Percentiles rank a stretch among this genome's conserved stretches.
Evolutionary conservation across 2,113 vertebrate species (phyloP).

Genomic region (Otocyon megalotis): DNA sequence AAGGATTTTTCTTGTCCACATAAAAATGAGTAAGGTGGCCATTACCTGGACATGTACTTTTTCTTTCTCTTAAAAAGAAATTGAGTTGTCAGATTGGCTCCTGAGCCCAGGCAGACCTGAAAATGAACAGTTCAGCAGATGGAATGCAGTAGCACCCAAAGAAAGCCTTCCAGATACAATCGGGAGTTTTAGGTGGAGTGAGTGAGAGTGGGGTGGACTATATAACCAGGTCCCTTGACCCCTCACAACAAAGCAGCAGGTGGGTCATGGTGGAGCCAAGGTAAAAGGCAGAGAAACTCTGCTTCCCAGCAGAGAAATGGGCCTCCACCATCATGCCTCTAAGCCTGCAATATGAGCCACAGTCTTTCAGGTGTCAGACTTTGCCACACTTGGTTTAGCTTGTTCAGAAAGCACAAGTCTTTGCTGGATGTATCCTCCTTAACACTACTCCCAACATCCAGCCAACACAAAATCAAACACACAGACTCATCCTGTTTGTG

Average conservation of each 20-base stretch:
- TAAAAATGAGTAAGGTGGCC: neutral
- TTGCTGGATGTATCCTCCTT: slow-evolving; percentile 42
- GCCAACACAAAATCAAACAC: slow-evolving; percentile 50
- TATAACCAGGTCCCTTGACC: neutral
- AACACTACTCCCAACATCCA: neutral
- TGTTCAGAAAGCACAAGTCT: neutral
- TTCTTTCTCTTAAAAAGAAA: neutral
- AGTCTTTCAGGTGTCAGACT: neutral
- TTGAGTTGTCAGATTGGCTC: neutral
- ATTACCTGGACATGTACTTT: slow-evolving; percentile 13
- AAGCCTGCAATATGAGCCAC: neutral
- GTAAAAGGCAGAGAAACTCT: neutral
- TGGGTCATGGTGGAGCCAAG: neutral
- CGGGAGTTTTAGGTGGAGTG: neutral
- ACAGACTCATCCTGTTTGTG: slow-evolving; percentile 64
- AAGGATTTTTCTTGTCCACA: neutral
- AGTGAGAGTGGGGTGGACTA: neutral
- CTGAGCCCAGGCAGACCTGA: neutral
- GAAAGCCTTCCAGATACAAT: neutral
- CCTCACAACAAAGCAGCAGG: neutral
- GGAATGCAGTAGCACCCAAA: neutral
- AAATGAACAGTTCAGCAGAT: neutral
- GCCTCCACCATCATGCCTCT: neutral
- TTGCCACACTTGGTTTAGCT: neutral
- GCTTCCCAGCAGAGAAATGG: neutral